These are phyloP conservation scores for Poecilia latipinna DNA, from an alignment of 2,113 vertebrate species.

Conservation along the genomic window DNA sequence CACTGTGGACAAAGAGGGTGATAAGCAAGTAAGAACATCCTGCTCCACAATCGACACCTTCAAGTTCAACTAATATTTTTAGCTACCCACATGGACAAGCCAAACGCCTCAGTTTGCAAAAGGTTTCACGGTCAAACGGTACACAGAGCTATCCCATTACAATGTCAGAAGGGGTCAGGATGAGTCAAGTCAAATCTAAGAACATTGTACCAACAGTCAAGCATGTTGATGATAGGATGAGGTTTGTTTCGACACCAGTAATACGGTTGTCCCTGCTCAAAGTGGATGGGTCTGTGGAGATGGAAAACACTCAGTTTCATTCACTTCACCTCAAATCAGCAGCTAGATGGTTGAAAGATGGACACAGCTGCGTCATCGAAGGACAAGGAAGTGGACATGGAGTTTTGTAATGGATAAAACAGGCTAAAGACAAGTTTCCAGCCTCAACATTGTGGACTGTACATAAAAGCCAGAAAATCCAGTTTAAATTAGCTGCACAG, in stretches of 20 bases:
- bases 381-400: neutral
- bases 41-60: too few relatives aligned
- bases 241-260: neutral
- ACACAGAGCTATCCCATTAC: neutral
- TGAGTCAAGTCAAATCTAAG: too few relatives aligned
- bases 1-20: too few relatives aligned
- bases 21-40: too few relatives aligned
- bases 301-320: neutral
- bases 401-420: neutral
- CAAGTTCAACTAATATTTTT: too few relatives aligned
- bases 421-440: neutral
- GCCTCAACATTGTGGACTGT: too few relatives aligned
- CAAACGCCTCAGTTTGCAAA: neutral
- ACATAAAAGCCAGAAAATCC: too few relatives aligned
- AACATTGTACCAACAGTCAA: neutral
- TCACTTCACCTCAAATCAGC: neutral
- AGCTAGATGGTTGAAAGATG: neutral
- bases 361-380: neutral
- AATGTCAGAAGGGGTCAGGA: neutral
- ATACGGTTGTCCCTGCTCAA: too few relatives aligned
- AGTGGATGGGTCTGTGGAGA: neutral
- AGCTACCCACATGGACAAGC: neutral
- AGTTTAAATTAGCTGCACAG: too few relatives aligned
- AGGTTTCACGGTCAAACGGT: neutral
- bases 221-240: neutral